Base-by-base conservation (phyloP, 1,140 invertebrate species). In the Chymomyza costata region DNA sequence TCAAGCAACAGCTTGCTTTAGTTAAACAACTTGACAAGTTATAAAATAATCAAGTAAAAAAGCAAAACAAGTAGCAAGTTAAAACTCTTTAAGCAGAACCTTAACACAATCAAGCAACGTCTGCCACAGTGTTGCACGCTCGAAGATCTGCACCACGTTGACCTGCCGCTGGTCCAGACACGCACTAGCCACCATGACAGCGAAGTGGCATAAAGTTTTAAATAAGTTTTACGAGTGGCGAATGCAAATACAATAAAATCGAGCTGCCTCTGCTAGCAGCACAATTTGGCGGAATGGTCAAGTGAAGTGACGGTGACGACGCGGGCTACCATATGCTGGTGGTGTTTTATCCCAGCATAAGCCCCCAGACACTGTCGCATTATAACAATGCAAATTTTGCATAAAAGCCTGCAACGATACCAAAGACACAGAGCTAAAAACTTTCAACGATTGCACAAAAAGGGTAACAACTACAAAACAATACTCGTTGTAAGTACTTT, bases 361-460 rank as follows among this genome's bases (percentile, higher is more conserved):
- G n/a, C n/a, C n/a, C n/a, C 51, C 55, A 52, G 45, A 44, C 48
- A 59, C 69, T 67, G 55, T 43, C 54, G 61, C 67, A 66, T 68
- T 76, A 83, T 83, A 83, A 83, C 69, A 80, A 83, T 83, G 81
- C 81, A 83, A 83, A 83, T 83, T 83, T 81, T 43, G 28, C 14
- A n/a, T n/a, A n/a, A n/a, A n/a, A 49, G 11, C 0, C n/a, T 8
- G 14, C 21, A 15, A 25, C 6, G 25, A 6, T 11, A 13, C 16
- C 14, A 16, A n/a, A 28, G 39, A 15, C 14, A 19, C 37, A 35
- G 30, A 13, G 11, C 32, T 3, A 3, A 3, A 25, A 25, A 25
- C 3, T 25, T 25, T 25, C 21, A 25, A 8, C 3, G 21, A 25
- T 25, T 8, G 8, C 21, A 25, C 43, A 10, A 32, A 57, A 35